Evolutionary conservation across 2,797 vertebrate species (phyloP).

Genomic region (Oreochromis grahami): DNA sequence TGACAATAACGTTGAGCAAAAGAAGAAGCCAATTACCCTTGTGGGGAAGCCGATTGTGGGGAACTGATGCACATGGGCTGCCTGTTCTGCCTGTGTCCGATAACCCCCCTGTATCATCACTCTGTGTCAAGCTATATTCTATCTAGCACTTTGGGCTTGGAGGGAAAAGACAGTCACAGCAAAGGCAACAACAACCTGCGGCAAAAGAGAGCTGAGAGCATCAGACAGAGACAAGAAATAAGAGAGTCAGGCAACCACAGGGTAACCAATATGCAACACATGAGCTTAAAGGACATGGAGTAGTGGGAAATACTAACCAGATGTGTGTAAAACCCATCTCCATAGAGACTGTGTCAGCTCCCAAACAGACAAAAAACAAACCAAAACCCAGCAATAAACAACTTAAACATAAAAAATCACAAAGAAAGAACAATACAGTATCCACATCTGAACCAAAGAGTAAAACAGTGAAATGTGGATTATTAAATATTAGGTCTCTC

Average conservation of each 20-base stretch:
- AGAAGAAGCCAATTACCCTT: slow-evolving; percentile 59
- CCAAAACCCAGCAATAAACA: too few species aligned
- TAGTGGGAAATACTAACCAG: not conserved
- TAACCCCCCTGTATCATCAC: slow-evolving; percentile 57
- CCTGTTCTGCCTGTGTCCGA: slow-evolving; percentile 43
- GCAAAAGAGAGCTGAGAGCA: slow-evolving; percentile 15
- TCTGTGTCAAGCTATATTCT: slow-evolving; percentile 44
- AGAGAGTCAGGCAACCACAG: slow-evolving; percentile 19
- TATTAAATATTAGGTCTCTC: too few species aligned
- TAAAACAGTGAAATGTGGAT: too few species aligned
- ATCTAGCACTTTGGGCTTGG: slow-evolving; percentile 27
- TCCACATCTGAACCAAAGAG: too few species aligned
- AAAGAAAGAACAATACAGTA: too few species aligned
- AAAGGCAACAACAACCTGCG: slow-evolving; percentile 33
- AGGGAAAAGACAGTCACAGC: slow-evolving; percentile 25
- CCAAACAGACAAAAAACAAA: too few species aligned
- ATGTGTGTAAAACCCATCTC: too few species aligned
- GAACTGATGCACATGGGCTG: slow-evolving; percentile 18
- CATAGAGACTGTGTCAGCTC: too few species aligned
- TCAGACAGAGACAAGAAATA: slow-evolving; percentile 29
- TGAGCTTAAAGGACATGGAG: slow-evolving; percentile 27
- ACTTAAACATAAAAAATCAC: too few species aligned
- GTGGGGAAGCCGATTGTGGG: slow-evolving; percentile 20
- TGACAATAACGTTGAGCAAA: not conserved
- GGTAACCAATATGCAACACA: slow-evolving; percentile 30